Conservation (phyloP, 2,888 invertebrate species). For the Hipparchia sbordonii region DNA sequence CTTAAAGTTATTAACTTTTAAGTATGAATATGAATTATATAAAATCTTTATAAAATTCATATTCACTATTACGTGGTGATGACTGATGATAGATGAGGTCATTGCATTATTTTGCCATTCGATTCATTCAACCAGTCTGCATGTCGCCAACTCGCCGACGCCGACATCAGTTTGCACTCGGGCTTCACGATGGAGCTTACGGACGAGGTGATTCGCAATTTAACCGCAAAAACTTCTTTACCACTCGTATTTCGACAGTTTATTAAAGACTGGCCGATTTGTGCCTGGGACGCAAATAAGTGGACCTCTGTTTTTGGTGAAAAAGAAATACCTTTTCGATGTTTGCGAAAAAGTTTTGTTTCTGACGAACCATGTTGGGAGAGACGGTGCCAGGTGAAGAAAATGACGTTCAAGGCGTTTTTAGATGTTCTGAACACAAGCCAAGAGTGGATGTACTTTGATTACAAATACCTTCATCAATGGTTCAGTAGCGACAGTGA, state of each 20-base stretch:
- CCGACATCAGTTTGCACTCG: no score
- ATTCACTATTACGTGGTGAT: no score
- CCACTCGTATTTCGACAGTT: constrained; percentile 82
- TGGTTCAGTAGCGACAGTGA: constrained; percentile 84
- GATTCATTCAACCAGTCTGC: no score
- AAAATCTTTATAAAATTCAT: no score
- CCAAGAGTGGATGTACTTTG: constrained; percentile 90
- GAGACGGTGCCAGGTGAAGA: constrained; percentile 82
- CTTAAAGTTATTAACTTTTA: no score
- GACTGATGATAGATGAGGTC: no score
- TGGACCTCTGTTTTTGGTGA: constrained; percentile 83
- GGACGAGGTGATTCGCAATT: constrained; percentile 56
- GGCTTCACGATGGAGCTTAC: constrained; percentile 52
- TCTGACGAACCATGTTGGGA: constrained; percentile 90
- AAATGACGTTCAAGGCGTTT: constrained; percentile 86
- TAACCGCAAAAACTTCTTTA: constrained; percentile 53
- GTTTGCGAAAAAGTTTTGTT: constrained; percentile 61
- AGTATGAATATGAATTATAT: no score
- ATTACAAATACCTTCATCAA: constrained; percentile 90
- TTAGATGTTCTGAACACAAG: constrained; percentile 60
- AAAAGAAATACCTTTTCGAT: constrained; percentile 82
- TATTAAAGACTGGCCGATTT: constrained; percentile 81
- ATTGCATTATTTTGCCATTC: no score
- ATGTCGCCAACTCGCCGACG: no score
- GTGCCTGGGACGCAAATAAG: constrained; percentile 83